phyloP scores from a whole-genome alignment of 2,113 vertebrate genomes.

The Sebastes fasciatus region DNA sequence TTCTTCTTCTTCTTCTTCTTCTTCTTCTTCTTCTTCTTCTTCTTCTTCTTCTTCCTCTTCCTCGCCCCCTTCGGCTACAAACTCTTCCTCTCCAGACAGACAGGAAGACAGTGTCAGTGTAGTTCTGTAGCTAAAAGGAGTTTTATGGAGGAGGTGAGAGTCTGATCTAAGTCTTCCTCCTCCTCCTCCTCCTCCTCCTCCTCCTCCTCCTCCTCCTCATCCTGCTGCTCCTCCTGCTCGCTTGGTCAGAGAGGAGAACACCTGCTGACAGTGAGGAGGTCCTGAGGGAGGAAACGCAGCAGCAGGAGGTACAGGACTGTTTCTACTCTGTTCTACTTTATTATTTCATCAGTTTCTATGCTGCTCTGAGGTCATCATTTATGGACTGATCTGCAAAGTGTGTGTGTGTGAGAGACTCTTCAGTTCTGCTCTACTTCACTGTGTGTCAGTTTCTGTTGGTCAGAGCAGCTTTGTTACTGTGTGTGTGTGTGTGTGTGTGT shows the following conservation, averaged over 20 bases:
- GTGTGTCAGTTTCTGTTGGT: conserved; percentile 46
- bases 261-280: conserved; percentile 66
- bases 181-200: conserved; percentile 37
- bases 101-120: conserved; percentile 28
- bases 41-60: conserved; percentile 1
- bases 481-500: conserved; percentile 11
- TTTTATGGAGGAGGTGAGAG: conserved; percentile 30
- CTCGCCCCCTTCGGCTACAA: neutral
- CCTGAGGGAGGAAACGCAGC: conserved; percentile 55
- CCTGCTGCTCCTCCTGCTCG: conserved; percentile 8
- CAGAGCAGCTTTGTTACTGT: conserved; percentile 45
- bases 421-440: conserved; percentile 68
- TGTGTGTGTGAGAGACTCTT: conserved; percentile 8
- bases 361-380: conserved; percentile 29
- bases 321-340: neutral
- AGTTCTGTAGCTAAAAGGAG: conserved; percentile 30
- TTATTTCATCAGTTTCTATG: neutral
- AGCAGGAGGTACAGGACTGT: conserved; percentile 46
- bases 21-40: neutral
- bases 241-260: conserved; percentile 61
- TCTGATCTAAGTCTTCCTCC: conserved; percentile 31
- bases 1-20: neutral
- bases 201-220: neutral
- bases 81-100: conserved; percentile 16
- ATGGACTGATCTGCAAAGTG: conserved; percentile 11